These are phyloP conservation scores for Cheilosia vulpina DNA, from an alignment of 2,888 invertebrate genomes.

Conservation along the genomic window DNA sequence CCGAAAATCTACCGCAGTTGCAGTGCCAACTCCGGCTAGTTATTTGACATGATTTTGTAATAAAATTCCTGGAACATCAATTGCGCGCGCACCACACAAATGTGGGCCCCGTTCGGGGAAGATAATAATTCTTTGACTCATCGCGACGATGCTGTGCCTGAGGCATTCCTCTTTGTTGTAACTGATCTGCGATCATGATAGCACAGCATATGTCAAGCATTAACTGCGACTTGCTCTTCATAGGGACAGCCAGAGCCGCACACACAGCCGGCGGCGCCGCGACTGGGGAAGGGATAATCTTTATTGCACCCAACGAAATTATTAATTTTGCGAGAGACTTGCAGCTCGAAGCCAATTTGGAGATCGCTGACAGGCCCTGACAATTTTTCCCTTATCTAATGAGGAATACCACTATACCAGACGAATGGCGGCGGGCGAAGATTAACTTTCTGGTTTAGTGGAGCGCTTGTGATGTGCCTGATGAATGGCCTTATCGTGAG, in stretches of 20 bases:
- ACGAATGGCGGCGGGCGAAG: slow-evolving; percentile 67
- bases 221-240: slow-evolving; percentile 43
- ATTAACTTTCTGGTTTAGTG: slow-evolving; percentile 74
- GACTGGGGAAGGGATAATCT: slow-evolving; percentile 28
- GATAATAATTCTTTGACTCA: slow-evolving; percentile 57
- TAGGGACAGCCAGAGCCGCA: slow-evolving; percentile 21
- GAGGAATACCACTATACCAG: slow-evolving; percentile 52
- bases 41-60: slow-evolving; percentile 75
- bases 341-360: slow-evolving; percentile 73
- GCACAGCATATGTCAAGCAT: slow-evolving; percentile 65
- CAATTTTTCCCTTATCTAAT: slow-evolving; percentile 69
- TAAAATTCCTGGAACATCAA: slow-evolving; percentile 75
- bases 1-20: not conserved
- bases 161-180: slow-evolving; percentile 54
- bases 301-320: slow-evolving; percentile 57
- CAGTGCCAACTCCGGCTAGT: slow-evolving; percentile 30
- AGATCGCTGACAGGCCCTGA: slow-evolving; percentile 67
- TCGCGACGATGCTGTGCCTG: slow-evolving; percentile 24
- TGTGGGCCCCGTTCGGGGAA: slow-evolving; percentile 11
- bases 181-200: slow-evolving; percentile 56
- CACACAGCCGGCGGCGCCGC: not conserved
- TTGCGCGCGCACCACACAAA: slow-evolving; percentile 56
- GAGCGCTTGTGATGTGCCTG: slow-evolving; percentile 51
- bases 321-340: slow-evolving; percentile 63
- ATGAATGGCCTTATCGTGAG: slow-evolving; percentile 70